A percentile compares a stretch with the other conserved stretches of the same genome.
These are phyloP conservation scores for Pangasius macronema DNA, from an alignment of 2,797 vertebrate species.

Conservation along the genomic window DNA sequence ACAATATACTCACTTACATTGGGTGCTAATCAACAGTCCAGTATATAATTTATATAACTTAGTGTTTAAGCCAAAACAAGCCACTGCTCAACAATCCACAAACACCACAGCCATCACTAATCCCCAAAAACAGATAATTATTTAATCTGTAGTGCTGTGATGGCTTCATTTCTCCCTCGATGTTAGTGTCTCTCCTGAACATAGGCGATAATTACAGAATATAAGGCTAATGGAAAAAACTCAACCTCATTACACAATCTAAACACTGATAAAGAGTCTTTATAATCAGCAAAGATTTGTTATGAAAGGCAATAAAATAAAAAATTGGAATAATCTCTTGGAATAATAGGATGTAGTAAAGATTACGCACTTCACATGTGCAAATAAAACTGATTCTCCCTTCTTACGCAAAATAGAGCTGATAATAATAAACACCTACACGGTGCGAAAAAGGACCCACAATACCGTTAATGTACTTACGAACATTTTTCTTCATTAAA, in stretches of 20 bases:
- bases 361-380: conserved; percentile 16
- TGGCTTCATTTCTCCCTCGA: background rate
- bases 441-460: background rate
- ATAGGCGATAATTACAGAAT: background rate
- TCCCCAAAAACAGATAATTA: no score
- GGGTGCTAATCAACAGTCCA: background rate
- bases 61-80: background rate
- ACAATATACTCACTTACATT: background rate
- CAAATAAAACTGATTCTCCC: conserved; percentile 42
- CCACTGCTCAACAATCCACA: background rate
- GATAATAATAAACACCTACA: background rate
- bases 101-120: background rate
- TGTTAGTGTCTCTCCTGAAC: background rate
- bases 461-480: background rate
- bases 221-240: background rate
- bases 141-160: background rate
- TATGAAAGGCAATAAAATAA: conserved; percentile 23
- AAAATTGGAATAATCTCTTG: background rate
- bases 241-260: background rate
- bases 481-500: background rate
- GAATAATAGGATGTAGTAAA: conserved; percentile 20
- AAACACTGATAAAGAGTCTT: background rate
- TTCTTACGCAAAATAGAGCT: background rate
- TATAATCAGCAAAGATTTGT: background rate
- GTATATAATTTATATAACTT: background rate